Conservation (phyloP, 1,140 invertebrate species). For the Plectrocnemia conspersa region DNA sequence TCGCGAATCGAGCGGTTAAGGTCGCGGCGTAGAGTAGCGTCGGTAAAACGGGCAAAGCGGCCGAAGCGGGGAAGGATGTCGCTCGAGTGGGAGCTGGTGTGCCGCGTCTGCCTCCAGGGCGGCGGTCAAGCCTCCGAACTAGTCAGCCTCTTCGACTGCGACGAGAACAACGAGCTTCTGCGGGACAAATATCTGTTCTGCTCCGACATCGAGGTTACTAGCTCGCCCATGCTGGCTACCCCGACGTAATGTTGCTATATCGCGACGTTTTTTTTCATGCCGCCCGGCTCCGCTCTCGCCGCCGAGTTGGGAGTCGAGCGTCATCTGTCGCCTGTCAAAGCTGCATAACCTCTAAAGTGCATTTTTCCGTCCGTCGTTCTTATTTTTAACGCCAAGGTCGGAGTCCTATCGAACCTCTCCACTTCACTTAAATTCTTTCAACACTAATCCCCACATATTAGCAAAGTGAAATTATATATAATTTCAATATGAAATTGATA, state of each 20-base stretch:
- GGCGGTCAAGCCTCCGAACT: conserved; percentile 44
- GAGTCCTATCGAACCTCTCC: not conserved
- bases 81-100: conserved; percentile 55
- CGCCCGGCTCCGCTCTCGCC: not conserved
- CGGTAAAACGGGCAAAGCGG: not conserved
- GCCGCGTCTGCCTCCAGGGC: conserved; percentile 53
- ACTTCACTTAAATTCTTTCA: too few relatives aligned
- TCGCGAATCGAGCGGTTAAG: not conserved
- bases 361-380: not conserved
- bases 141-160: conserved; percentile 53
- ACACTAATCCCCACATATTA: too few relatives aligned
- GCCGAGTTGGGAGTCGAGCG: too few relatives aligned
- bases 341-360: not conserved
- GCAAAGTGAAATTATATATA: too few relatives aligned
- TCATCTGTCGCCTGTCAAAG: not conserved
- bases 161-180: conserved; percentile 53
- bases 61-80: not conserved
- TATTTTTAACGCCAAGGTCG: not conserved
- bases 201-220: conserved; percentile 51
- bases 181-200: conserved; percentile 55
- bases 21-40: not conserved
- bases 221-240: not conserved
- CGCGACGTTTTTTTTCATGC: not conserved
- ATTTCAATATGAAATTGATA: too few relatives aligned
- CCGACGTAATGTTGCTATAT: conserved; percentile 7